Base-by-base conservation (phyloP, 2,797 vertebrate genomes). In the Smutsia gigantea region DNA sequence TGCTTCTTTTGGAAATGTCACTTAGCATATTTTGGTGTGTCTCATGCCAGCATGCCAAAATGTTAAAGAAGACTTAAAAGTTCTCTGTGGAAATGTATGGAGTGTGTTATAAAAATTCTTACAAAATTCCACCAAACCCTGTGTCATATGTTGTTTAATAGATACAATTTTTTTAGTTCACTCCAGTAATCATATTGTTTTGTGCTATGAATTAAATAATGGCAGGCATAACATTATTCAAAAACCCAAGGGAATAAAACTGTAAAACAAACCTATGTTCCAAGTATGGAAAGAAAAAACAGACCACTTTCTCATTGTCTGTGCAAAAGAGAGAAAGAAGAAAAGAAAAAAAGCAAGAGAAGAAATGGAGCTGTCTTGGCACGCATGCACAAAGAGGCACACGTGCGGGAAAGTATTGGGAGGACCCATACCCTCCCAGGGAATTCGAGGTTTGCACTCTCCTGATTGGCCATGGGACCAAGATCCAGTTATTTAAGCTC, bases 81-180 rank as follows among this genome's bases (percentile, higher is more conserved):
- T 63, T 68, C 57, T 46, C 72, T 53, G 27, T 66, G 71, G 51
- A 87, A 63, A 85, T 59, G 59, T 19, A 51, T 2, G 83, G 3
- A 34, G 4, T 29, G 17, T 3, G 13, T 81, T 89, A 69, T 34
- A 63, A 61, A 66, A 72, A 46, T 37, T 72, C 64, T 71, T 64
- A 61, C 2, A n/a, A 86, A 96, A 90, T 61, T 75, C 4, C 49
- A 69, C 42, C 21, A 37, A 96, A 86, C 63, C 9, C 7, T 53
- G 0, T 87, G 51, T 34, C 34, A 5, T 55, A 29, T 46, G 31
- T 51, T 94, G 29, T 84, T 87, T 82, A 86, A 66, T 49, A 13
- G 25, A 81, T 21, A 88, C 11, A 39, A 55, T 78, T 87, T 97
- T 97, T 90, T 87, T 23, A 81, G 37, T 82, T 93, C 34, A 79